Evolutionary conservation across 2,888 invertebrate species (phyloP).

Genomic region (Erebia palarica): DNA sequence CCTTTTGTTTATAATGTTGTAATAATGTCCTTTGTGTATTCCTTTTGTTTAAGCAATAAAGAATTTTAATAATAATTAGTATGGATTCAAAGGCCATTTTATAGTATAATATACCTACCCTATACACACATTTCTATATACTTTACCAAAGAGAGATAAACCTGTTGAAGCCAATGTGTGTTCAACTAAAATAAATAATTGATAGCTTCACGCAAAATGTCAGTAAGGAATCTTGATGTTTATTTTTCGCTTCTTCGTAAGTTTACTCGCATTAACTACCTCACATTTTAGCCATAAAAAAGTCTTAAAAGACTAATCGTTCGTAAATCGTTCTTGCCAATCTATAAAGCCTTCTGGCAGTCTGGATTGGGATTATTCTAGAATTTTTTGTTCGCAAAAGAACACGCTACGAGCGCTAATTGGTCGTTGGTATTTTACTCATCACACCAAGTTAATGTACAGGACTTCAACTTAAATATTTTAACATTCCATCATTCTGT

Average conservation of each 20-base stretch:
- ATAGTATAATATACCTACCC: too few species aligned
- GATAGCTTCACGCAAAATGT: slow-evolving; percentile 16
- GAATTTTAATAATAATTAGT: too few species aligned
- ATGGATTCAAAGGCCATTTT: too few species aligned
- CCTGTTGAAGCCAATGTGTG: background rate
- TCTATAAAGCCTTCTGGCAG: slow-evolving; percentile 19
- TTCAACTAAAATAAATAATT: background rate
- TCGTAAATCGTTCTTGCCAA: slow-evolving; percentile 11
- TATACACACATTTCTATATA: too few species aligned
- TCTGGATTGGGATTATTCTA: background rate
- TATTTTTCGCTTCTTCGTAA: background rate
- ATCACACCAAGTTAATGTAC: too few species aligned
- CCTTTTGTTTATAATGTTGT: too few species aligned
- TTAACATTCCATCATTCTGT: too few species aligned
- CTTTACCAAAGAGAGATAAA: background rate
- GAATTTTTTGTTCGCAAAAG: background rate
- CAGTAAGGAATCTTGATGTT: background rate
- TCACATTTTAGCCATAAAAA: slow-evolving; percentile 10
- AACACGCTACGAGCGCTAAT: background rate
- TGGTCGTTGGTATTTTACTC: too few species aligned
- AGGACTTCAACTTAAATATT: too few species aligned
- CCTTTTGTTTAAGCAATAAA: too few species aligned
- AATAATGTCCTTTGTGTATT: too few species aligned
- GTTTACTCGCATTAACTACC: slow-evolving; percentile 6
- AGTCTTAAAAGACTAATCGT: slow-evolving; percentile 11